phyloP scores from a whole-genome alignment of 2,888 invertebrate species.

The Agrochola circellaris region DNA sequence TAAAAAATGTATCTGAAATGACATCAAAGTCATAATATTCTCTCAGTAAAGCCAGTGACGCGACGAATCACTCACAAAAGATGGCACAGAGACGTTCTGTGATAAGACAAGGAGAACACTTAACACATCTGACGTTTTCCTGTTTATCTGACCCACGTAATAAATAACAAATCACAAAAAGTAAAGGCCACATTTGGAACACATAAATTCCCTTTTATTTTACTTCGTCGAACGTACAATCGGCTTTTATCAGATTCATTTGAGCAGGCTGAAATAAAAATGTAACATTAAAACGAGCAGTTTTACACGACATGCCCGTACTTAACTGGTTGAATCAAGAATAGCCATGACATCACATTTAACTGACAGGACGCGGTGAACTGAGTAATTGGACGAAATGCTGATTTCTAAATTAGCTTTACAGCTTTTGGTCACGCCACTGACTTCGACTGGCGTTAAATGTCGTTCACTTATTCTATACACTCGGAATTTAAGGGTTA shows the following conservation, averaged over 20 bases:
- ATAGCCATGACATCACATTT: constrained; percentile 65
- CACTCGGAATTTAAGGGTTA: constrained; percentile 47
- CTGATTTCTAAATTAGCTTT: constrained; percentile 68
- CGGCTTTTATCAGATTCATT: constrained; percentile 38
- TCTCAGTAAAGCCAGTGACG: constrained; percentile 22
- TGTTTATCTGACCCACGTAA: constrained; percentile 25
- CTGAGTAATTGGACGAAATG: constrained; percentile 71
- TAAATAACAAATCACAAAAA: constrained; percentile 53
- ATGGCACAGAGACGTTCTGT: not conserved
- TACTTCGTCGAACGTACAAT: constrained; percentile 20
- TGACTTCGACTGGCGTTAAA: constrained; percentile 55
- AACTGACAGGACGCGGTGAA: constrained; percentile 64
- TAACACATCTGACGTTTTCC: constrained; percentile 33
- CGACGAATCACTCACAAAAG: constrained; percentile 24
- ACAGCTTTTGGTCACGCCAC: constrained; percentile 69
- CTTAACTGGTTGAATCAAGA: constrained; percentile 48
- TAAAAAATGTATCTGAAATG: not conserved
- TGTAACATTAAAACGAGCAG: constrained; percentile 17
- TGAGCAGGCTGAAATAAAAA: constrained; percentile 35
- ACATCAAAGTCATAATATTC: not conserved
- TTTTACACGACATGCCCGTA: constrained; percentile 23
- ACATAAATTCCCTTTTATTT: constrained; percentile 39
- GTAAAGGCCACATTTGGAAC: constrained; percentile 41
- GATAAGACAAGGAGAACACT: constrained; percentile 37
- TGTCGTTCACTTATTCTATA: constrained; percentile 54